These are phyloP conservation scores for Rhaphigaster nebulosa DNA, from an alignment of 2,888 invertebrate genomes.

Conservation along the genomic window DNA sequence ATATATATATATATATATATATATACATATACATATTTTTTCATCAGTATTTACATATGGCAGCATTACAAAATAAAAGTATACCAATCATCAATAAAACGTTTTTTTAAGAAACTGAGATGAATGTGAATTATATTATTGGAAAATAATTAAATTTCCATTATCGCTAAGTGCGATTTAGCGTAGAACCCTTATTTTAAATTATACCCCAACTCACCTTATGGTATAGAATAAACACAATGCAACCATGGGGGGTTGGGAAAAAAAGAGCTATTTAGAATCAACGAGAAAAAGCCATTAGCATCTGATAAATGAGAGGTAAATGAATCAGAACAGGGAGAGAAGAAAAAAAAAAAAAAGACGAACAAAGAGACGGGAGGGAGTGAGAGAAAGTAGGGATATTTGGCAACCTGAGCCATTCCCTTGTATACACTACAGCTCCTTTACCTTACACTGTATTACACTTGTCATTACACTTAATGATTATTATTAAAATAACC, in stretches of 20 bases:
- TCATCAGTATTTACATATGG: no score
- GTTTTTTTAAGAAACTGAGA: no score
- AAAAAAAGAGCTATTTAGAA: conserved; percentile 32
- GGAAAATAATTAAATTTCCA: neutral
- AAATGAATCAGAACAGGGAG: conserved; percentile 34
- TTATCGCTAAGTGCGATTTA: neutral
- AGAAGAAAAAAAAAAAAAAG: neutral
- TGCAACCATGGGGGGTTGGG: neutral
- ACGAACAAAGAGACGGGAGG: neutral
- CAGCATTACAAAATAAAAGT: no score
- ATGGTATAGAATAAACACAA: neutral
- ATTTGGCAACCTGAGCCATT: neutral
- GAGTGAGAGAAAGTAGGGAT: neutral
- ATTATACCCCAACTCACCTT: neutral
- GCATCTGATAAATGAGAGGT: neutral
- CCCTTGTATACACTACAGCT: no score
- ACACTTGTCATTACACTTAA: no score
- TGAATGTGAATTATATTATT: neutral
- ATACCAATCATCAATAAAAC: no score
- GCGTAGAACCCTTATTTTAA: neutral
- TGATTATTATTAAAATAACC: no score
- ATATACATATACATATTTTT: no score
- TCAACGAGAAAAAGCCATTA: conserved; percentile 44
- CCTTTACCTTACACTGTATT: no score
- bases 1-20: no score